phyloP scores from a whole-genome alignment of 2,888 invertebrate species.

The Lycia hirtaria region DNA sequence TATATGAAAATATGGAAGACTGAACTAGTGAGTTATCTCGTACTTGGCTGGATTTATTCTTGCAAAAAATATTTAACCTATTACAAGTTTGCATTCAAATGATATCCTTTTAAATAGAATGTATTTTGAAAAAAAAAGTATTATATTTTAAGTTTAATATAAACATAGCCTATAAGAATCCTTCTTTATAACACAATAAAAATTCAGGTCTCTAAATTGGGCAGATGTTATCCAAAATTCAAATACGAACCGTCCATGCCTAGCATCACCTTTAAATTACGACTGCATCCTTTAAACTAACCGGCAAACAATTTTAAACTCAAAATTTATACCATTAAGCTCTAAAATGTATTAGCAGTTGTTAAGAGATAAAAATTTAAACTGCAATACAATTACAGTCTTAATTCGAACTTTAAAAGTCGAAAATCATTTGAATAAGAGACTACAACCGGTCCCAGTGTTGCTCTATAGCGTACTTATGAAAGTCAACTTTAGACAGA shows the following conservation, averaged over 20 bases:
- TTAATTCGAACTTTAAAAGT: conserved; percentile 55
- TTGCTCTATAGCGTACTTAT: conserved; percentile 44
- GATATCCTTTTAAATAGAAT: no score
- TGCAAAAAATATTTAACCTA: no score
- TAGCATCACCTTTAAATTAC: conserved; percentile 55
- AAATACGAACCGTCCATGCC: conserved; percentile 50
- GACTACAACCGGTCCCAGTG: conserved; percentile 50
- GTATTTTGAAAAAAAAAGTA: not conserved
- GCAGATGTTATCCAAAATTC: conserved; percentile 54
- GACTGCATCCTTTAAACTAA: conserved; percentile 50
- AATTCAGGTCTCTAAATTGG: conserved; percentile 46
- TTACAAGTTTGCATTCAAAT: no score
- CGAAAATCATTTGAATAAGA: conserved; percentile 59
- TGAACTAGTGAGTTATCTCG: no score
- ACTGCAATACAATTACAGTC: conserved; percentile 53
- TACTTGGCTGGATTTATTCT: no score
- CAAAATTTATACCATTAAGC: conserved; percentile 41
- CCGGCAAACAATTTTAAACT: conserved; percentile 45
- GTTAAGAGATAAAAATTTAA: conserved; percentile 47
- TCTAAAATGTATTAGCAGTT: conserved; percentile 38
- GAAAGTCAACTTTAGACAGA: conserved; percentile 53
- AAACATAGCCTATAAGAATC: conserved; percentile 31
- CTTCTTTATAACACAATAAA: conserved; percentile 40
- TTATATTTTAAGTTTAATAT: conserved; percentile 4
- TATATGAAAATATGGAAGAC: no score